phyloP scores from a whole-genome alignment of 2,113 vertebrate genomes.

The Thunnus maccoyii region DNA sequence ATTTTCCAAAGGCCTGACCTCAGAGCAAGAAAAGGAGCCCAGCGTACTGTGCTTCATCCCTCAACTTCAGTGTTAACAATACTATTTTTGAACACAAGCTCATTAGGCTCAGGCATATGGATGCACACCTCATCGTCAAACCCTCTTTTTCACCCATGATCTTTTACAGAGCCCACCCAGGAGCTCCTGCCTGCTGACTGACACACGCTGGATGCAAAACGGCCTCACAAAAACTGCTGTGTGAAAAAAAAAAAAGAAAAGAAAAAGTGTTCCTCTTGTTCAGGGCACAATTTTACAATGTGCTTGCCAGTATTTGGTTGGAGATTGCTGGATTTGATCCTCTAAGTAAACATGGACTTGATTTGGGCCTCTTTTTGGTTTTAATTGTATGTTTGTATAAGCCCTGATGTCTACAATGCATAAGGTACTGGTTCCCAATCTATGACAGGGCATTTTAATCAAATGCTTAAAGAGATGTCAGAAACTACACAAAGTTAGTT shows the following conservation, averaged over 20 bases:
- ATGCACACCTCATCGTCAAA: conserved; percentile 56
- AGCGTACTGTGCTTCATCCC: conserved; percentile 8
- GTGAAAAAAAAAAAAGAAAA: conserved; percentile 6
- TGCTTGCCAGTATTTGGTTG: conserved; percentile 60
- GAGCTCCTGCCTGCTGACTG: conserved; percentile 52
- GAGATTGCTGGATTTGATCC: conserved; percentile 69
- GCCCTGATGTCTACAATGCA: conserved; percentile 44
- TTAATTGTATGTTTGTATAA: conserved; percentile 75
- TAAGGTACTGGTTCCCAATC: conserved; percentile 43
- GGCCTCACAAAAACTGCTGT: conserved; percentile 48
- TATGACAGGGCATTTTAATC: conserved; percentile 64
- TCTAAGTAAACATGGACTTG: conserved; percentile 71
- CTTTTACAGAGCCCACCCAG: conserved; percentile 66
- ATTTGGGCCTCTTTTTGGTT: conserved; percentile 67
- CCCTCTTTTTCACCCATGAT: conserved; percentile 34
- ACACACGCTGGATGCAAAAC: conserved; percentile 56
- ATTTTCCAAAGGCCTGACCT: conserved; percentile 39
- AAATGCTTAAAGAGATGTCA: conserved; percentile 57
- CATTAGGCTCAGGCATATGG: conserved; percentile 26
- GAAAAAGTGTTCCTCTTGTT: conserved; percentile 47
- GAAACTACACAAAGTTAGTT: conserved; percentile 52
- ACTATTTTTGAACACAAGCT: conserved; percentile 29
- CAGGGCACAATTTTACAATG: conserved; percentile 49
- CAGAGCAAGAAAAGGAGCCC: conserved; percentile 27
- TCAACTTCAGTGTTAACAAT: conserved; percentile 29